Percentiles rank a stretch among this genome's conserved stretches.
phyloP scores from a whole-genome alignment of 1,140 invertebrate genomes.

The Drosophila malerkotliana region DNA sequence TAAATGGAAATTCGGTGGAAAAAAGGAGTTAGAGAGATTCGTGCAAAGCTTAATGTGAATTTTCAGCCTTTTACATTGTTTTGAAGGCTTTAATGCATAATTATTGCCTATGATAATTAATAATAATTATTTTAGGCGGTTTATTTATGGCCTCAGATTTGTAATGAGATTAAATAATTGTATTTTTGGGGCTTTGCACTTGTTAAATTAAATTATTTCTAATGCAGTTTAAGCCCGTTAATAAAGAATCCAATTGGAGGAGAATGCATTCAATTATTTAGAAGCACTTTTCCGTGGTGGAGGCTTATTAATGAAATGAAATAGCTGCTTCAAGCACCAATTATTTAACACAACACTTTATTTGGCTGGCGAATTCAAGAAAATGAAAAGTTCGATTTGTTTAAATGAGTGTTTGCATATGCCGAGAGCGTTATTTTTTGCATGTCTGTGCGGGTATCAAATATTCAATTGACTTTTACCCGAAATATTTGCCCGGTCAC shows the following conservation, averaged over 20 bases:
- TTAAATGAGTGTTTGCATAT: conserved; percentile 10
- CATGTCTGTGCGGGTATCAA: conserved; percentile 28
- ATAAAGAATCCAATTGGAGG: neutral
- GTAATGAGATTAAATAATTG: conserved; percentile 48
- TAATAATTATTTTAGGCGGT: conserved; percentile 70
- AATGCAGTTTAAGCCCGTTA: conserved; percentile 8
- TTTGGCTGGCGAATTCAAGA: conserved; percentile 5
- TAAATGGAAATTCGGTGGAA: conserved; percentile 6
- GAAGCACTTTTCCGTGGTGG: neutral
- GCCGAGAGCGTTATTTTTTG: neutral
- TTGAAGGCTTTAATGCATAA: conserved; percentile 41
- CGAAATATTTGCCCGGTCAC: conserved; percentile 76
- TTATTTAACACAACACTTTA: conserved; percentile 8
- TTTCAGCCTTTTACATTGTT: conserved; percentile 40
- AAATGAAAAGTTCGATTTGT: conserved; percentile 9
- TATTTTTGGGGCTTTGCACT: conserved; percentile 13
- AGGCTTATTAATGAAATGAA: neutral
- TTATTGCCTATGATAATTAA: conserved; percentile 69
- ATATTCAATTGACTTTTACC: conserved; percentile 59
- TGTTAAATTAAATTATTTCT: conserved; percentile 45
- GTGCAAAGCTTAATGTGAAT: conserved; percentile 27
- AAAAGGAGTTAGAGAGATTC: neutral
- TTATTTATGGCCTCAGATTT: conserved; percentile 73
- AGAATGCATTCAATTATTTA: conserved; percentile 5
- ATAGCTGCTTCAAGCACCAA: neutral